Conservation (phyloP, 53 echinoderm and acorn worm genomes). For the Paracentrotus lividus region DNA sequence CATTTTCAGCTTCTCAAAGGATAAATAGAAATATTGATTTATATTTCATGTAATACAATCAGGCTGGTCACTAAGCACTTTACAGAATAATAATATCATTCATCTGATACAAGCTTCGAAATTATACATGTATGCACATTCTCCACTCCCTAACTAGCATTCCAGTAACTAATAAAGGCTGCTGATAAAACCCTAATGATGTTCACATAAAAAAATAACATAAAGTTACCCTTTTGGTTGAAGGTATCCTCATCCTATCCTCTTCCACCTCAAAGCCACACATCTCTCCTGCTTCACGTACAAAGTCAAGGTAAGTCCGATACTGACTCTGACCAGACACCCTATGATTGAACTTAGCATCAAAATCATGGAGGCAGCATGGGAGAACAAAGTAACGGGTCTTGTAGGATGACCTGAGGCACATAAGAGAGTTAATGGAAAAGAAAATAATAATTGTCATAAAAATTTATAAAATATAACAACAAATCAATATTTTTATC, state of each 20-base stretch:
- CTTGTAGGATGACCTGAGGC: conserved; percentile 80
- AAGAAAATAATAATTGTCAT: not conserved
- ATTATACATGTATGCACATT: too few species aligned
- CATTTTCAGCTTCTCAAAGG: too few species aligned
- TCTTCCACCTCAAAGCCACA: conserved; percentile 93
- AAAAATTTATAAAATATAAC: too few species aligned
- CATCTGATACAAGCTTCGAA: too few species aligned
- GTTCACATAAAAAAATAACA: not conserved
- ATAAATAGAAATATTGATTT: too few species aligned
- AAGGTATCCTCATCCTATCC: conserved; percentile 94
- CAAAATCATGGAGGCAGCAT: conserved; percentile 98
- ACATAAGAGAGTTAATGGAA: not conserved
- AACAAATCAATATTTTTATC: too few species aligned
- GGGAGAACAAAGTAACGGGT: conserved; percentile 93
- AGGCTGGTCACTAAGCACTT: too few species aligned
- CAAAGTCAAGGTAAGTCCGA: conserved; percentile 88
- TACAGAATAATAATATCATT: too few species aligned
- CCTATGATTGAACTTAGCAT: conserved; percentile 78
- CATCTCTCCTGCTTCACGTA: conserved; percentile 80
- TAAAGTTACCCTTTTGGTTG: conserved; percentile 86
- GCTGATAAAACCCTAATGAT: too few species aligned
- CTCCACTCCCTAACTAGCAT: too few species aligned
- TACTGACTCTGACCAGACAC: conserved; percentile 85
- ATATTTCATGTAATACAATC: too few species aligned
- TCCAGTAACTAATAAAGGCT: too few species aligned